Evolutionary conservation across 1,140 invertebrate species (phyloP).

Genomic region (Hesperophylax magnus): DNA sequence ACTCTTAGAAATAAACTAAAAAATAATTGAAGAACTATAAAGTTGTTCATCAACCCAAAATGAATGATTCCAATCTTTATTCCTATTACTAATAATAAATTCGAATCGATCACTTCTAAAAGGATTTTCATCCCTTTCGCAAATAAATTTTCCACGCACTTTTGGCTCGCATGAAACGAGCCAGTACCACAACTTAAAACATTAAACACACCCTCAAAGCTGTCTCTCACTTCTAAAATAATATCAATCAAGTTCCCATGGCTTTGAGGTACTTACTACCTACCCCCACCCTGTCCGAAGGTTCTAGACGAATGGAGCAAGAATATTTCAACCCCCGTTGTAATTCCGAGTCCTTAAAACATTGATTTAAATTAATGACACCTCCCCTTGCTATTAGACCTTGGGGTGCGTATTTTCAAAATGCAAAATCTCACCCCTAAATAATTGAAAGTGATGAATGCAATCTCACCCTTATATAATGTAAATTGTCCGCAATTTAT

Average conservation of each 20-base stretch:
- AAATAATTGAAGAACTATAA: too few species aligned
- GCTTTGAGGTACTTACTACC: neutral
- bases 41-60: too few species aligned
- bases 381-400: neutral
- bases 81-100: too few species aligned
- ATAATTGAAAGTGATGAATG: neutral
- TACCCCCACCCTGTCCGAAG: neutral
- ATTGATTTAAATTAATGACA: constrained; percentile 29
- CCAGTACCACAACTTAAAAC: too few species aligned
- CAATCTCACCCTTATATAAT: neutral
- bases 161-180: too few species aligned
- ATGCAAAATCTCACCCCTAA: neutral
- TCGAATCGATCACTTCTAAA: too few species aligned
- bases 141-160: too few species aligned
- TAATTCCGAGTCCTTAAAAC: constrained; percentile 12
- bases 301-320: constrained; percentile 5
- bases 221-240: neutral
- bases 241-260: constrained; percentile 17
- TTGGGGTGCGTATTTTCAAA: constrained; percentile 3
- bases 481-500: neutral
- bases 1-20: too few species aligned
- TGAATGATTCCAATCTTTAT: too few species aligned
- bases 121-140: too few species aligned
- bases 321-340: constrained; percentile 15
- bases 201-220: neutral